A percentile compares a stretch with the other conserved stretches of the same genome.
Conservation (phyloP, 2,797 vertebrate genomes). For the Pelochelys cantorii region DNA sequence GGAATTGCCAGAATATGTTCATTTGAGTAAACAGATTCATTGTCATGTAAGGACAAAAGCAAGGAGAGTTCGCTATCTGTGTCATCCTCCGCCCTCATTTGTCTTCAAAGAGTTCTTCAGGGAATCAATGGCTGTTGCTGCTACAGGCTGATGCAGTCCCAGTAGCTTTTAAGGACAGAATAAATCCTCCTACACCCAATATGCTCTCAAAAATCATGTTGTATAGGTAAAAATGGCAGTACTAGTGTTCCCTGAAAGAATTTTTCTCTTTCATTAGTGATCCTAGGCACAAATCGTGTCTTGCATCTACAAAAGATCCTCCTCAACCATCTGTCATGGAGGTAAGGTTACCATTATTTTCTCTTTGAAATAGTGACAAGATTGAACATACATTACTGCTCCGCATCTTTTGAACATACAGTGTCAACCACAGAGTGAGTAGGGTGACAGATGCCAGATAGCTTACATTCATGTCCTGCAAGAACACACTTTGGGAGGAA, state of each 20-base stretch:
- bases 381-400: background rate
- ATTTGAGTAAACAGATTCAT: too few species aligned
- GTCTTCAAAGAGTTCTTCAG: background rate
- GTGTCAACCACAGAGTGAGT: background rate
- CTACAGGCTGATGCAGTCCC: background rate
- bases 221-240: background rate
- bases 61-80: background rate
- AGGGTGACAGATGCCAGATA: background rate
- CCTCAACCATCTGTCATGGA: accelerated
- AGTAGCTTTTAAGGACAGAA: background rate
- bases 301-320: background rate
- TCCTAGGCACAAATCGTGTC: background rate
- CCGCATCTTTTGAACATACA: background rate
- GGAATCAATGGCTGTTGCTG: background rate
- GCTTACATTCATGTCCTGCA: background rate
- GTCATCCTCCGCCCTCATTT: background rate
- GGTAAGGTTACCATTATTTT: background rate
- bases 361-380: background rate
- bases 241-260: background rate
- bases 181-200: background rate
- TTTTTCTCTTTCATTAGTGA: background rate
- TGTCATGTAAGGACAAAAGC: background rate
- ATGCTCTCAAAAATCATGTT: background rate
- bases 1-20: background rate
- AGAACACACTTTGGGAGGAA: accelerated